phyloP scores from a whole-genome alignment of 2,888 invertebrate species.

The Tetrapedia diversipes region DNA sequence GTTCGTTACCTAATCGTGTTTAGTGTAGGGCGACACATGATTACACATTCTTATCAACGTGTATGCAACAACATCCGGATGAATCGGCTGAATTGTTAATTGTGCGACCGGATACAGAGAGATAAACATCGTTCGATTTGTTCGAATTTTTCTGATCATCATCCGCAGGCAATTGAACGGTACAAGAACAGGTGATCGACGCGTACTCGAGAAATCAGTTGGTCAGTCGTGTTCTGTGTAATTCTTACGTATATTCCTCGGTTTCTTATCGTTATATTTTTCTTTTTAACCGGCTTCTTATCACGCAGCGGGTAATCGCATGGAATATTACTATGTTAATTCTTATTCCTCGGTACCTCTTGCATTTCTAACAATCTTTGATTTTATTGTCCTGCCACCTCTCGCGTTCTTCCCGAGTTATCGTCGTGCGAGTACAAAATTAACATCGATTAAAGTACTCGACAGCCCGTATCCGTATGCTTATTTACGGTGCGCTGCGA shows the following conservation, averaged over 20 bases:
- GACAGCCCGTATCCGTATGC: neutral
- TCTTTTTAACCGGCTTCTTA: conserved; percentile 36
- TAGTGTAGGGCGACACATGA: conserved; percentile 35
- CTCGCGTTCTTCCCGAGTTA: neutral
- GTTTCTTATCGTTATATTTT: conserved; percentile 39
- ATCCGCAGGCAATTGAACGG: neutral
- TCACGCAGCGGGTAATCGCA: conserved; percentile 39
- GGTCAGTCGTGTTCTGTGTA: neutral
- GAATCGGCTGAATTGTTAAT: neutral
- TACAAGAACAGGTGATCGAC: neutral
- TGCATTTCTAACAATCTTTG: conserved; percentile 12
- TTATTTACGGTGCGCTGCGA: conserved; percentile 2
- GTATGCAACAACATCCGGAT: conserved; percentile 23
- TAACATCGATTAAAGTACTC: conserved; percentile 19
- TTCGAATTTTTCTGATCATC: neutral
- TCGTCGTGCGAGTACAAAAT: too few relatives aligned
- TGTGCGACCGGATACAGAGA: neutral
- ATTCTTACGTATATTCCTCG: conserved; percentile 19
- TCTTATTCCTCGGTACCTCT: conserved; percentile 23
- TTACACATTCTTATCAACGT: conserved; percentile 41
- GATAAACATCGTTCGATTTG: neutral
- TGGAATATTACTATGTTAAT: conserved; percentile 56
- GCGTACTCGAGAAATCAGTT: neutral
- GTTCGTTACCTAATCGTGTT: conserved; percentile 49
- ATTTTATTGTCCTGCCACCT: conserved; percentile 31